Conservation (phyloP, 2,113 vertebrate genomes). For the Plecturocebus donacophilus region DNA sequence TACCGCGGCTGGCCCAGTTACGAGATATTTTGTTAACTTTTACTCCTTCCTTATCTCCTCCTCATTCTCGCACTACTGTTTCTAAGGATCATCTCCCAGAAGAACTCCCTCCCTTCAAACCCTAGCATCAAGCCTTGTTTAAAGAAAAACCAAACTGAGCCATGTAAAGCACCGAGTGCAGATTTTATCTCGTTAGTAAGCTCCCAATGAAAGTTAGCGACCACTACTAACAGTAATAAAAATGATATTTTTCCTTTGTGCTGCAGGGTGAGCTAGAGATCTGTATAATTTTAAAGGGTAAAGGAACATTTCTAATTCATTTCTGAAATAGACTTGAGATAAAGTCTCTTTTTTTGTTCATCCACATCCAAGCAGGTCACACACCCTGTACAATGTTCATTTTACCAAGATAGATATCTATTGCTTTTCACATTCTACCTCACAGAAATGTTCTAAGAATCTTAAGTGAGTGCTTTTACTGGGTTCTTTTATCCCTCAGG, state of each 20-base stretch:
- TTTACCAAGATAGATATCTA: constrained; percentile 26
- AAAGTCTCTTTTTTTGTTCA: background rate
- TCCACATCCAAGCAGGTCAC: background rate
- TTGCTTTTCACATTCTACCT: background rate
- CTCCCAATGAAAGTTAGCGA: background rate
- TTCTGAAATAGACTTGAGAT: background rate
- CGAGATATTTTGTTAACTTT: background rate
- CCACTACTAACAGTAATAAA: background rate
- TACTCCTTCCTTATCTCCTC: background rate
- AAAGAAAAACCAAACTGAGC: background rate
- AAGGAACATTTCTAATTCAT: background rate
- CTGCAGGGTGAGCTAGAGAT: constrained; percentile 39
- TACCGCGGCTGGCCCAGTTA: no score
- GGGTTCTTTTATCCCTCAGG: constrained; percentile 28
- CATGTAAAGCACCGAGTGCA: background rate
- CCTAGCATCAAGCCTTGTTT: background rate
- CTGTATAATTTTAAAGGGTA: background rate
- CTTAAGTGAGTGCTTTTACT: constrained; percentile 45
- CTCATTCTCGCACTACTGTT: background rate
- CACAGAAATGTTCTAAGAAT: constrained; percentile 28
- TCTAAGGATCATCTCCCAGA: background rate
- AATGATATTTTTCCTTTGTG: background rate
- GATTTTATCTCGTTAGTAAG: background rate
- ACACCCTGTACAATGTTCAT: background rate
- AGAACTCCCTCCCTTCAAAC: background rate